Conservation (phyloP, 2,797 vertebrate genomes). For the Argyrosomus regius region DNA sequence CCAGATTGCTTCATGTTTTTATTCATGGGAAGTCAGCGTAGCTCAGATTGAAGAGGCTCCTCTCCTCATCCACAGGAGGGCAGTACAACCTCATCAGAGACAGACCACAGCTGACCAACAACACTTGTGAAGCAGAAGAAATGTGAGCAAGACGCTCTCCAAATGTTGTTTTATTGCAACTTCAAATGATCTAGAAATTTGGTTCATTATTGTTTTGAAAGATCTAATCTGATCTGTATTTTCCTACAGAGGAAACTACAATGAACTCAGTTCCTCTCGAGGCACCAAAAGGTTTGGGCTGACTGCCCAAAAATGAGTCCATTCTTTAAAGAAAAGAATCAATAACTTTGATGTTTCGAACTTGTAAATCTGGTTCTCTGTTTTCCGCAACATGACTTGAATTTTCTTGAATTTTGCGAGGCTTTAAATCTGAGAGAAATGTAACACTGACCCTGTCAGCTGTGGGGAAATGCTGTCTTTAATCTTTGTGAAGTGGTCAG, state of each 20-base stretch:
- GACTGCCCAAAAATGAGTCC: not conserved
- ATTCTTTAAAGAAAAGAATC: not conserved
- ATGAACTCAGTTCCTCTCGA: not conserved
- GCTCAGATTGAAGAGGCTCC: no score
- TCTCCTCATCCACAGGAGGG: constrained; percentile 26
- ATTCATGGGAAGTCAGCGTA: no score
- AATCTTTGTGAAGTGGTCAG: constrained; percentile 30
- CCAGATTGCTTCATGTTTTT: no score
- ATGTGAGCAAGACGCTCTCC: not conserved
- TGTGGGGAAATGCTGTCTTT: constrained; percentile 8
- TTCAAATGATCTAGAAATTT: not conserved
- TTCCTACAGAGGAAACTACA: not conserved
- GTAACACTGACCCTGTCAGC: constrained; percentile 3
- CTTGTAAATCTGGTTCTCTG: not conserved
- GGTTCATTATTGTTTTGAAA: not conserved
- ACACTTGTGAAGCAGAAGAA: not conserved
- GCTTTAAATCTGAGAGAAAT: not conserved
- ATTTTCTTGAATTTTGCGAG: not conserved
- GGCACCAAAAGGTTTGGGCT: not conserved
- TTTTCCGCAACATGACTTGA: not conserved
- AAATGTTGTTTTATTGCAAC: not conserved
- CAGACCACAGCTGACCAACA: not conserved
- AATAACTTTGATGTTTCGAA: not conserved
- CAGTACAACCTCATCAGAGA: constrained; percentile 22
- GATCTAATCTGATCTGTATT: not conserved